A percentile compares a stretch with the other conserved stretches of the same genome.
Conservation (phyloP, 2,797 vertebrate genomes). For the Tachyglossus aculeatus region DNA sequence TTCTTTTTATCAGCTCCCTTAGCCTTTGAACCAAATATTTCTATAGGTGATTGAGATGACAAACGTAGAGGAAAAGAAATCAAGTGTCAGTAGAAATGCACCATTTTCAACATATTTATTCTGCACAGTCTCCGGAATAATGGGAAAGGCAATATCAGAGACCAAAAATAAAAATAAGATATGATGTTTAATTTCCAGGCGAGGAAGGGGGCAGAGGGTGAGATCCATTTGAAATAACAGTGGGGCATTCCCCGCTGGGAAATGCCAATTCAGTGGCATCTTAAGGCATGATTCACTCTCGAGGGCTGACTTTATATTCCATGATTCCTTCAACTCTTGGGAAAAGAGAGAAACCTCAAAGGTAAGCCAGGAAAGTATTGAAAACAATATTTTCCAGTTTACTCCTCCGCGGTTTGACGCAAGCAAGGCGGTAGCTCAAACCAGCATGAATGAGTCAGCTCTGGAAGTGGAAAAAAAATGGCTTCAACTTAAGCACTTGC, state of each 20-base stretch:
- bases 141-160: constrained; percentile 17
- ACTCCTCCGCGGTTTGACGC: background rate
- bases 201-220: constrained; percentile 4
- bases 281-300: constrained; percentile 36
- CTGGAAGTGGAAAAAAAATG: background rate
- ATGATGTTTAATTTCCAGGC: constrained; percentile 43
- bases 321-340: constrained; percentile 20
- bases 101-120: constrained; percentile 57
- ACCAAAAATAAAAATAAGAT: constrained; percentile 33
- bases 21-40: constrained; percentile 57
- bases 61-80: constrained; percentile 35
- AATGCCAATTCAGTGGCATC: background rate
- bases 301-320: constrained; percentile 1
- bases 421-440: background rate
- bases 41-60: constrained; percentile 53
- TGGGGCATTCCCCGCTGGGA: background rate
- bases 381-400: background rate
- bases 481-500: background rate
- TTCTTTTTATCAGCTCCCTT: constrained; percentile 46
- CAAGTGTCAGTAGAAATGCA: constrained; percentile 44
- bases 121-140: constrained; percentile 27
- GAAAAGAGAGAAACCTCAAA: constrained; percentile 15
- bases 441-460: background rate
- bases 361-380: constrained; percentile 1
- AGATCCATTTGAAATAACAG: constrained; percentile 34